Conservation (phyloP, 1,140 invertebrate genomes). For the Drosophila bifasciata region DNA sequence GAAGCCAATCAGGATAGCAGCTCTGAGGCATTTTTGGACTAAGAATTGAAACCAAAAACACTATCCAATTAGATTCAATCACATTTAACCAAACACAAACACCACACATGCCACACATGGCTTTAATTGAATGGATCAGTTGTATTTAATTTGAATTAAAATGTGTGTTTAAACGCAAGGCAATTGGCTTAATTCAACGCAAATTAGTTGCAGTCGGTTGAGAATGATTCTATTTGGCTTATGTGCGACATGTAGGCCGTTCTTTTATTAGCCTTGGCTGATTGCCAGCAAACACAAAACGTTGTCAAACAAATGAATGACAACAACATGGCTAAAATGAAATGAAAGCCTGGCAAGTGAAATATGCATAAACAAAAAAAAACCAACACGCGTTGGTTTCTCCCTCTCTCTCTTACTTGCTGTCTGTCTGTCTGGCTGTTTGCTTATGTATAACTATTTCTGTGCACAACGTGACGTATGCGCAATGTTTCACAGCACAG, state of each 20-base stretch:
- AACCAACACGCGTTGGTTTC: conserved; percentile 33
- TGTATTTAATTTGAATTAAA: background rate
- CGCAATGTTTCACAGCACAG: conserved; percentile 28
- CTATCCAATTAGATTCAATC: no score
- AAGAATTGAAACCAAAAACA: no score
- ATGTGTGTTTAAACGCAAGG: background rate
- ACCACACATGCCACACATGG: background rate
- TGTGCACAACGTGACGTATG: conserved; percentile 45
- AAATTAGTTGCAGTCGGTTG: conserved; percentile 24
- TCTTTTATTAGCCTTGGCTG: conserved; percentile 54
- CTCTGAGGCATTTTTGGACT: no score
- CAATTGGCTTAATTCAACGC: conserved; percentile 15
- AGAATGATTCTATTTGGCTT: conserved; percentile 32
- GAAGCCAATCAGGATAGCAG: no score
- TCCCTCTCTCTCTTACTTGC: background rate
- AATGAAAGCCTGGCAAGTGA: conserved; percentile 32
- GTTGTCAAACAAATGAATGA: conserved; percentile 49
- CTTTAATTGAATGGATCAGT: background rate
- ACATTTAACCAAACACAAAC: no score
- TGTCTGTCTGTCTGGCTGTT: background rate
- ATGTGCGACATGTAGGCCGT: conserved; percentile 4
- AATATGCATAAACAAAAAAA: conserved; percentile 39
- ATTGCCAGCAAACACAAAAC: conserved; percentile 60
- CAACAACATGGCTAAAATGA: conserved; percentile 21
- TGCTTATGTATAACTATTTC: conserved; percentile 25